A percentile compares a stretch with the other conserved stretches of the same genome.
phyloP scores from a whole-genome alignment of 2,888 invertebrate genomes.

The Ypsolopha scabrella region DNA sequence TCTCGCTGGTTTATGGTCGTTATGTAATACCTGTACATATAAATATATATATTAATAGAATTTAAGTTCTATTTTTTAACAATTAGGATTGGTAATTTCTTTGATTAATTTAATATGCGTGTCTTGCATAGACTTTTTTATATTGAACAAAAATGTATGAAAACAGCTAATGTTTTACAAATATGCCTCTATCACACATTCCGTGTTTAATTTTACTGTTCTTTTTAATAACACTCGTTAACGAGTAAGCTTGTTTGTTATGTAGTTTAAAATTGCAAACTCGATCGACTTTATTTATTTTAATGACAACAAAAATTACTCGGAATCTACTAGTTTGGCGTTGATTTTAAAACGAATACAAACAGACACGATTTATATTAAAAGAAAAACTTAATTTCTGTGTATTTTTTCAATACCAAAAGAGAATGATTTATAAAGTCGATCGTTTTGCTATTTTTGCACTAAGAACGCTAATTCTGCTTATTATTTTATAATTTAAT shows the following conservation, averaged over 20 bases:
- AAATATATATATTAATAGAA: neutral
- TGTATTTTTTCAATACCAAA: neutral
- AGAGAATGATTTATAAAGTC: neutral
- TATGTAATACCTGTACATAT: neutral
- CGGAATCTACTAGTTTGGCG: no score
- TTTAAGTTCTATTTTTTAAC: neutral
- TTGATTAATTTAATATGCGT: neutral
- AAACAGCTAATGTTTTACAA: neutral
- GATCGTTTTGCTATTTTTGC: neutral
- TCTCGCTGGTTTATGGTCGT: neutral
- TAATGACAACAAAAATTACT: no score
- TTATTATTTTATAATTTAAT: neutral
- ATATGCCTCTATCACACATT: neutral
- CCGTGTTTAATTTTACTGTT: neutral
- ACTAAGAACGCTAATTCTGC: neutral
- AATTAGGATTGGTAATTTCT: neutral
- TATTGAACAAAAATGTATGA: neutral
- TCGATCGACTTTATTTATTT: neutral
- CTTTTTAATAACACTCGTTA: neutral
- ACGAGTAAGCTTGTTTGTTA: neutral
- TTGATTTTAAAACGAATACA: no score
- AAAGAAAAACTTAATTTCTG: no score
- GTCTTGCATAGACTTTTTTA: neutral
- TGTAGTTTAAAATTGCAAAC: neutral
- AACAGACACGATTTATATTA: no score